phyloP scores from a whole-genome alignment of 1,140 invertebrate genomes.

The Eriosoma lanigerum region DNA sequence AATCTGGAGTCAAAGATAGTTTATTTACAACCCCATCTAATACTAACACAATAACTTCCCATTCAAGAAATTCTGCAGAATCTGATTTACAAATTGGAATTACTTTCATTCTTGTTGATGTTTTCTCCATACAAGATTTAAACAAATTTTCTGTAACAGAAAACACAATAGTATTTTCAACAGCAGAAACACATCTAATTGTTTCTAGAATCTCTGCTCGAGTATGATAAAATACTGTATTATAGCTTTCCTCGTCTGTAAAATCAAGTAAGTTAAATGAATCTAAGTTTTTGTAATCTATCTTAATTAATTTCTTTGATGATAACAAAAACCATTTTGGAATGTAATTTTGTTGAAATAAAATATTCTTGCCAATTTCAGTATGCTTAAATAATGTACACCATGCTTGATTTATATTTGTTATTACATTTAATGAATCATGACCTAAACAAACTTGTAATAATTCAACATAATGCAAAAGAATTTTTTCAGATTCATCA shows the following conservation, averaged over 20 bases:
- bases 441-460: constrained; percentile 21
- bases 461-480: constrained; percentile 37
- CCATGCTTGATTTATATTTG: constrained; percentile 49
- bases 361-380: constrained; percentile 46
- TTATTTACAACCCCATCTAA: constrained; percentile 80
- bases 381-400: constrained; percentile 6
- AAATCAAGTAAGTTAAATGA: constrained; percentile 81
- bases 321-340: constrained; percentile 57
- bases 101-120: constrained; percentile 60
- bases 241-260: constrained; percentile 88
- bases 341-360: constrained; percentile 34
- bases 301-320: constrained; percentile 58
- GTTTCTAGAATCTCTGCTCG: constrained; percentile 76
- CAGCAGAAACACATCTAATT: constrained; percentile 73
- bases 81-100: constrained; percentile 55
- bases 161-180: constrained; percentile 81
- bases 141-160: constrained; percentile 80
- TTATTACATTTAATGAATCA: constrained; percentile 31
- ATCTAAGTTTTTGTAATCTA: constrained; percentile 63
- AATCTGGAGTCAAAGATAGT: constrained; percentile 66
- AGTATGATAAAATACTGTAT: constrained; percentile 75
- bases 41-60: constrained; percentile 72
- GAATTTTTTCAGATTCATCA: constrained; percentile 45
- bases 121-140: constrained; percentile 65
- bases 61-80: constrained; percentile 75